Conservation (phyloP, 2,797 vertebrate genomes). For the Monodelphis domestica region DNA sequence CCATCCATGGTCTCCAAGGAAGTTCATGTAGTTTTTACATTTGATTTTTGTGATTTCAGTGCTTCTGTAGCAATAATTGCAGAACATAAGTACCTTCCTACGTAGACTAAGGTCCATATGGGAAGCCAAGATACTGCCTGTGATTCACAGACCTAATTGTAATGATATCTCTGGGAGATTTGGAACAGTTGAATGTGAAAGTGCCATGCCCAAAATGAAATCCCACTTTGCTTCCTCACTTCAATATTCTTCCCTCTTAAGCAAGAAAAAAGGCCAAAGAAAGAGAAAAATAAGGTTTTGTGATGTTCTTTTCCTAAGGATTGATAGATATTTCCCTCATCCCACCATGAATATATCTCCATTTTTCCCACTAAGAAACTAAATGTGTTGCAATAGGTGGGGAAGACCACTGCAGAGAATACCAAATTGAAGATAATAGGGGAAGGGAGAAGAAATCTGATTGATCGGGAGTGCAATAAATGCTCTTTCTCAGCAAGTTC, state of each 20-base stretch:
- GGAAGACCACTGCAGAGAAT: background rate
- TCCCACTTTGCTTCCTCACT: background rate
- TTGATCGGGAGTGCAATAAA: background rate
- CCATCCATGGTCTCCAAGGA: background rate
- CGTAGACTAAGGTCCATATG: background rate
- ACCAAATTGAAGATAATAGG: background rate
- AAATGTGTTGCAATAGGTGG: background rate
- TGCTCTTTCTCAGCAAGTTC: background rate
- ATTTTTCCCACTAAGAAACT: background rate
- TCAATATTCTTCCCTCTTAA: background rate
- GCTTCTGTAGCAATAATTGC: background rate
- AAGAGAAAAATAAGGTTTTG: background rate
- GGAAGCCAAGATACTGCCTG: background rate
- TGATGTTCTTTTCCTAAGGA: background rate
- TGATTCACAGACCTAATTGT: slow-evolving; percentile 20
- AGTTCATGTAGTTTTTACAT: background rate
- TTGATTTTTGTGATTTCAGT: background rate
- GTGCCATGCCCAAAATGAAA: background rate
- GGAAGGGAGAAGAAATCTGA: background rate
- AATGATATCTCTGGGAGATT: background rate
- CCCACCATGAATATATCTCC: background rate
- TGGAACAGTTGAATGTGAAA: slow-evolving; percentile 14
- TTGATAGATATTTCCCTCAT: background rate
- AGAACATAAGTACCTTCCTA: background rate
- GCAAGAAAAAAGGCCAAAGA: background rate